Base-by-base conservation (phyloP, 2,797 vertebrate species). In the Numenius phaeopus region DNA sequence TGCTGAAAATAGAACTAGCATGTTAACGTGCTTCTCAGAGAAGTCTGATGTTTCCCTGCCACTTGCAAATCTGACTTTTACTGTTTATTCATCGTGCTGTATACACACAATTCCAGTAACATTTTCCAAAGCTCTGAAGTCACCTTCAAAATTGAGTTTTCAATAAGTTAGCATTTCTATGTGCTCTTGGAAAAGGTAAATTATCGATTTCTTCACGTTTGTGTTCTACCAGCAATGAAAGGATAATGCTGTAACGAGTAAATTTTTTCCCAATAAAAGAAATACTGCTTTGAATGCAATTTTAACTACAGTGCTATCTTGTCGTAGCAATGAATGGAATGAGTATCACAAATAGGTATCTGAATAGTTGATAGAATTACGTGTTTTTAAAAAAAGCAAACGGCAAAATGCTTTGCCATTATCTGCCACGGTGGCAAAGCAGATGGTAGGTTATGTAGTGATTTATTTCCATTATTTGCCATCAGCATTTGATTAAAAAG, bases 101-200 rank as follows among this genome's bases (percentile, higher is more conserved):
- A 16, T 1, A 0, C n/a, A 27, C 0, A 5, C 17, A 77, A 27
- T 62, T n/a, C n/a, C 1, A 54, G 32, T 79, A 62, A 54, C 1
- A 0, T 59, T 92, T 96, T 92, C 73, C 37, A 50, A 59, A 92
- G 37, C 24, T 83, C 18, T 49, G 47, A 86, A 88, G 44, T 91
- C 26, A 11, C 27, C 30, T 85, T 89, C 59, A 70, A 32, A 91
- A 55, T 62, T n/a, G 27, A 19, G 1, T 84, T 90, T 87, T 85
- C 40, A 55, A 11, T 80, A 40, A 52, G 13, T 46, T 77, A 70
- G 14, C 22, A 24, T 83, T 90, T 83, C 15, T 64, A 0, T 39
- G 47, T 72, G 61, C 42, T 52, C n/a, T 64, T 78, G 47, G 40
- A 57, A 67, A 85, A 83, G 52, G 11, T 47, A 77, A 52, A 59